Conservation (phyloP, 2,888 invertebrate species). For the Amiota mariae region DNA sequence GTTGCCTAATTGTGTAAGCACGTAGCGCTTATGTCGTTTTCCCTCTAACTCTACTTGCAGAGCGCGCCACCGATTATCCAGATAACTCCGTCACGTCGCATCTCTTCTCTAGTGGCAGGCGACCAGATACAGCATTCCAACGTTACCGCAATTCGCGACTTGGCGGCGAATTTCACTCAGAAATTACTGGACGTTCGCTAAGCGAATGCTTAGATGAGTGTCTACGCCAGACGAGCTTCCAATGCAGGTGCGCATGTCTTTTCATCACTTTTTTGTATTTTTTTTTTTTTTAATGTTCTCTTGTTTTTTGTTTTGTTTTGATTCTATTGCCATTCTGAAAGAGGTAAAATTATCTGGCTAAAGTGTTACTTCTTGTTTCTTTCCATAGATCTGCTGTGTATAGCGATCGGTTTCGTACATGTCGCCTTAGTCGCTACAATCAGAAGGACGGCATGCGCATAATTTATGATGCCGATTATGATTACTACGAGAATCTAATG, state of each 20-base stretch:
- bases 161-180: slow-evolving; percentile 91
- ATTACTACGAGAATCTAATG: slow-evolving; percentile 94
- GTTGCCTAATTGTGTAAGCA: slow-evolving; percentile 31
- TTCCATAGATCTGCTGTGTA: slow-evolving; percentile 85
- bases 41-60: slow-evolving; percentile 74
- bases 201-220: slow-evolving; percentile 94
- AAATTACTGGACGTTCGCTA: slow-evolving; percentile 89
- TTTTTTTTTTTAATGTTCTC: slow-evolving; percentile 26
- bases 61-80: slow-evolving; percentile 90
- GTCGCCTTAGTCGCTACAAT: slow-evolving; percentile 88
- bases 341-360: slow-evolving; percentile 14
- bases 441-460: slow-evolving; percentile 90
- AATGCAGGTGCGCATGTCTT: slow-evolving; percentile 76
- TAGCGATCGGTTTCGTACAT: slow-evolving; percentile 88
- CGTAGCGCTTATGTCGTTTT: slow-evolving; percentile 24
- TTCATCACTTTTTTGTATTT: slow-evolving; percentile 26
- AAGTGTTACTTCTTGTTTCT: slow-evolving; percentile 6
- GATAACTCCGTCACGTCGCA: slow-evolving; percentile 90
- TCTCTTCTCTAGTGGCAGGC: slow-evolving; percentile 85
- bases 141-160: slow-evolving; percentile 88
- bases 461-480: slow-evolving; percentile 92
- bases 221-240: slow-evolving; percentile 89
- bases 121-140: slow-evolving; percentile 89
- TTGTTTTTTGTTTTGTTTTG: slow-evolving; percentile 32
- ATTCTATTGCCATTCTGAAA: background rate